Base-by-base conservation (phyloP, 64 coral and sea anemone genomes). In the Actinia tenebrosa region DNA sequence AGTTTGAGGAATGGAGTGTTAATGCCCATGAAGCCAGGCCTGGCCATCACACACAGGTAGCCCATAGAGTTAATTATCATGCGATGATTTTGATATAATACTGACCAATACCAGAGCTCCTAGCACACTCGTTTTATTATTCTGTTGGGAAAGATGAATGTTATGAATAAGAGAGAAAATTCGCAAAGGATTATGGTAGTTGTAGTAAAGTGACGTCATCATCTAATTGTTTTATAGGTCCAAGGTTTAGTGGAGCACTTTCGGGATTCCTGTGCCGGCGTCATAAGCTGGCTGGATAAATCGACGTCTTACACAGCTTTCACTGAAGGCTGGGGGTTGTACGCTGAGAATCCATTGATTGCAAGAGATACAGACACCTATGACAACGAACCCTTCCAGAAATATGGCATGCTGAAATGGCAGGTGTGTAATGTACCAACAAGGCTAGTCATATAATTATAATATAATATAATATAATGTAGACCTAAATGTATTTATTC, bases 361-460 rank as follows among this genome's bases (percentile, higher is more conserved):
- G 94, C 94, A 1, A 59, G 64, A 37, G 91, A 96, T 1, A 96
- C 94, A 13, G 79, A 96, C 16, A 80, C 80, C 0, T 96, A 96
- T 53, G 43, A 93, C 2, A 86, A 88, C 3, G 84, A 93, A 27
- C 94, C 86, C 16, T 88, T 96, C 68, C 88, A 93, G 75, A 90
- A 93, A 26, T 96, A 90, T 37, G 94, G 94, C 37, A 96, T 96
- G 94, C 71, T 96, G n/a, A 96, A 96, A 77, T 96, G 94, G 94
- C 94, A 96, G 88, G 88, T 96, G 11, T 9, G 19, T 4, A 7
- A 66, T 20, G 9, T 3, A 58, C 56, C 56, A 58, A 58, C 53
- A 55, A 54, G 53, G 53, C 53, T 54, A 54, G n/a, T n/a, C n/a
- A n/a, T n/a, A n/a, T n/a, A n/a, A 37, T 37, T 0, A 37, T 37